Percentiles rank a stretch among this genome's conserved stretches.
phyloP scores from a whole-genome alignment of 2,888 invertebrate genomes.

The Apamea crenata region DNA sequence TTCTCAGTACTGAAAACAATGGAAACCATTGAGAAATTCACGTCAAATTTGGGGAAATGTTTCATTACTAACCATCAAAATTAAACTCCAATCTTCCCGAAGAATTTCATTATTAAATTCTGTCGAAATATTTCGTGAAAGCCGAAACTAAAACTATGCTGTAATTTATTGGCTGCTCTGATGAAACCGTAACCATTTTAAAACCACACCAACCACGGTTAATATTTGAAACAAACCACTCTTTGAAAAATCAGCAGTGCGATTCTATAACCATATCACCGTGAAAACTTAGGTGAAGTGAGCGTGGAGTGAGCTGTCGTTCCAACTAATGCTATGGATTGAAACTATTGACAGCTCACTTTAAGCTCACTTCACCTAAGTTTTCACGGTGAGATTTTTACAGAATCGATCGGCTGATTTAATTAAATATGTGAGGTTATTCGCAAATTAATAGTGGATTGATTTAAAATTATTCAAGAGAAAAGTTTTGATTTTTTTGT shows the following conservation, averaged over 20 bases:
- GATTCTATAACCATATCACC: no score
- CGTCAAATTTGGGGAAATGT: background rate
- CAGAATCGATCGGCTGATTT: no score
- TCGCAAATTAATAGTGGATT: background rate
- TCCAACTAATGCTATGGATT: no score
- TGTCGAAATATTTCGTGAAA: slow-evolving; percentile 37
- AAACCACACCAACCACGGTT: background rate
- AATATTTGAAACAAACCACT: background rate
- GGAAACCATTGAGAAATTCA: slow-evolving; percentile 14
- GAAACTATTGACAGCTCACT: no score
- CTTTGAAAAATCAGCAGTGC: background rate
- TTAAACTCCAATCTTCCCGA: slow-evolving; percentile 31
- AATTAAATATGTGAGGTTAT: background rate
- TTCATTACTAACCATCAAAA: slow-evolving; percentile 31
- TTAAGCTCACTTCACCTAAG: no score
- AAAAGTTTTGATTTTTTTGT: background rate
- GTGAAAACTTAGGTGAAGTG: no score
- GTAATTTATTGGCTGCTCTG: slow-evolving; percentile 40
- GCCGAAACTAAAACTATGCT: slow-evolving; percentile 50
- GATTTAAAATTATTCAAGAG: background rate
- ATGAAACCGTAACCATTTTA: slow-evolving; percentile 10
- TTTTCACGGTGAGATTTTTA: no score
- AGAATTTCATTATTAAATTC: slow-evolving; percentile 58
- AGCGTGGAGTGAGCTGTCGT: no score
- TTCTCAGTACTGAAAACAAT: background rate